Percentiles rank a stretch among this genome's conserved stretches.
phyloP scores from a whole-genome alignment of 1,140 invertebrate species.

The Doryteuthis pealeii region DNA sequence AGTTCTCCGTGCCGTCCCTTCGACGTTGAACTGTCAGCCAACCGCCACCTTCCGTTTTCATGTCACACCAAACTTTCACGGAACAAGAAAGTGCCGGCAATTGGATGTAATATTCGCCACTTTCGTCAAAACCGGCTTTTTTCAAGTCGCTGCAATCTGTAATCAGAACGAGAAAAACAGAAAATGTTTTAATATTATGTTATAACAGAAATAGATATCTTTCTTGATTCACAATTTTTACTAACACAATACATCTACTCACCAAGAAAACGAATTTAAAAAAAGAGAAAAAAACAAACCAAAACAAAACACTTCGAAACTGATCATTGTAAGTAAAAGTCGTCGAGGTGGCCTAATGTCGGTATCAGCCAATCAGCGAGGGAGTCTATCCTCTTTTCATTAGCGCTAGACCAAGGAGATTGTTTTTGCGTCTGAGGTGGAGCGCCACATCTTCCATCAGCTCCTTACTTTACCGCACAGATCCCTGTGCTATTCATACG shows the following conservation, averaged over 20 bases:
- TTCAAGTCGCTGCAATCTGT: constrained; percentile 19
- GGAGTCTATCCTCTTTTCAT: too few species aligned
- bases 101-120: constrained; percentile 70
- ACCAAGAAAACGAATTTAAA: neutral
- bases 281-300: neutral
- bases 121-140: constrained; percentile 8
- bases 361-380: too few species aligned
- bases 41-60: constrained; percentile 79
- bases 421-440: too few species aligned
- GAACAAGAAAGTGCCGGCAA: constrained; percentile 70
- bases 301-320: too few species aligned
- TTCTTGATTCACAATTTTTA: too few species aligned
- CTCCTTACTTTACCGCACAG: too few species aligned
- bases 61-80: constrained; percentile 73
- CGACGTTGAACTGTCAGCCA: constrained; percentile 82
- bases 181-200: neutral
- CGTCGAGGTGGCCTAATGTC: too few species aligned
- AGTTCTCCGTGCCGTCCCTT: constrained; percentile 67
- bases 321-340: too few species aligned
- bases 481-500: too few species aligned
- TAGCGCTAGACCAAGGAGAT: too few species aligned
- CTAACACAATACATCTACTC: too few species aligned
- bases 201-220: neutral
- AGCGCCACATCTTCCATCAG: too few species aligned
- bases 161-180: constrained; percentile 1